Evolutionary conservation across 2,888 invertebrate species (phyloP).

Genomic region (Apodemia mormo): DNA sequence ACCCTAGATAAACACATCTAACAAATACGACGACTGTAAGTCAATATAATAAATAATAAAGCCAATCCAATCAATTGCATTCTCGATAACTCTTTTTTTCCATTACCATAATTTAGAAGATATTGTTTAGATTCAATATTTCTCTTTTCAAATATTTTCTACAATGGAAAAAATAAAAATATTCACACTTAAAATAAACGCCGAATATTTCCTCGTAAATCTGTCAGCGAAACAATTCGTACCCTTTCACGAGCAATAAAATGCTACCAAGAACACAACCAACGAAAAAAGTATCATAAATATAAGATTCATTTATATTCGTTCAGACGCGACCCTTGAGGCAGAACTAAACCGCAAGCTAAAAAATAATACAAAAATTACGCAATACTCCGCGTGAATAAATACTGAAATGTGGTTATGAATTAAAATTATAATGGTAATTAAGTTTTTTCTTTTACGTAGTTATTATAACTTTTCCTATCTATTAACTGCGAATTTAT

Average conservation of each 20-base stretch:
- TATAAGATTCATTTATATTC: slow-evolving; percentile 82
- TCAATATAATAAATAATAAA: background rate
- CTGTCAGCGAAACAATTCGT: slow-evolving; percentile 80
- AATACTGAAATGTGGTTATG: slow-evolving; percentile 25
- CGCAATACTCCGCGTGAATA: slow-evolving; percentile 26
- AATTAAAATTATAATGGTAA: background rate
- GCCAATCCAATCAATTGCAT: background rate
- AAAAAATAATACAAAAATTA: slow-evolving; percentile 29
- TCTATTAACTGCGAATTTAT: no score
- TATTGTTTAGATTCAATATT: slow-evolving; percentile 10
- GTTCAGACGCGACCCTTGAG: slow-evolving; percentile 68
- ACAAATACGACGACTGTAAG: background rate
- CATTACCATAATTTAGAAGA: slow-evolving; percentile 5
- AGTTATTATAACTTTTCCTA: no score
- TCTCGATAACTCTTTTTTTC: background rate
- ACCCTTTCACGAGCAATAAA: slow-evolving; percentile 81
- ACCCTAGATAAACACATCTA: no score
- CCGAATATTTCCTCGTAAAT: slow-evolving; percentile 79
- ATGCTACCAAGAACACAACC: slow-evolving; percentile 73
- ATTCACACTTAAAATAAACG: slow-evolving; percentile 74
- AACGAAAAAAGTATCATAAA: slow-evolving; percentile 79
- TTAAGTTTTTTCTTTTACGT: background rate
- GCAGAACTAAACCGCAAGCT: slow-evolving; percentile 51
- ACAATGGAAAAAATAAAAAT: slow-evolving; percentile 48
- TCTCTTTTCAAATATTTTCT: slow-evolving; percentile 15